Evolutionary conservation across 1,140 invertebrate species (phyloP).

Genomic region (Drosophila quadrilineata): DNA sequence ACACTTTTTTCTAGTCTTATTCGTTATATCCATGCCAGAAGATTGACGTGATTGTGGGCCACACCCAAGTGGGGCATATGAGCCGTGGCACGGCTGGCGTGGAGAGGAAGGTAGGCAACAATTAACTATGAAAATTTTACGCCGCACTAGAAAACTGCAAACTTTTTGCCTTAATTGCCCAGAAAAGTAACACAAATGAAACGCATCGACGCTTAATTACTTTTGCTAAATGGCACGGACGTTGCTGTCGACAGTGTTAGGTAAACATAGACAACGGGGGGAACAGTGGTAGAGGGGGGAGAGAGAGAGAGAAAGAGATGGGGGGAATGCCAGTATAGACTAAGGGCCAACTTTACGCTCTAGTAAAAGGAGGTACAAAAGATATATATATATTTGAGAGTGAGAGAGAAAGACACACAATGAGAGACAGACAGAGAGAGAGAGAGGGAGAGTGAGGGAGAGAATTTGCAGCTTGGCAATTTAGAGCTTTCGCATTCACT

Average conservation of each 20-base stretch:
- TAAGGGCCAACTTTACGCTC: slow-evolving; percentile 23
- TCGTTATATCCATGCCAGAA: too few species aligned
- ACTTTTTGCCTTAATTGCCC: slow-evolving; percentile 65
- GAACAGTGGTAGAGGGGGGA: background rate
- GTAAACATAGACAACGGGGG: slow-evolving; percentile 4
- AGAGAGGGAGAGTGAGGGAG: too few species aligned
- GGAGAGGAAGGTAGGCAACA: too few species aligned
- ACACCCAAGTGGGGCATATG: slow-evolving; percentile 3
- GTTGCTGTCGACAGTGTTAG: slow-evolving; percentile 9
- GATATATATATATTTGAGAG: too few species aligned
- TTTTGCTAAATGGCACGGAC: slow-evolving; percentile 67
- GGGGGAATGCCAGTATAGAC: too few species aligned
- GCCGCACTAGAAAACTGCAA: slow-evolving; percentile 48
- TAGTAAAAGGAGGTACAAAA: slow-evolving; percentile 21
- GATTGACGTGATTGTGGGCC: slow-evolving; percentile 12
- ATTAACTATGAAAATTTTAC: slow-evolving; percentile 72
- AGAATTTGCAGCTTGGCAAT: slow-evolving; percentile 39
- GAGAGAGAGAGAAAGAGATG: too few species aligned
- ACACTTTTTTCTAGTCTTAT: slow-evolving; percentile 18
- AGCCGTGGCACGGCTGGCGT: slow-evolving; percentile 1
- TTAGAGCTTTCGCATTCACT: slow-evolving; percentile 49
- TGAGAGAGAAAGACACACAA: too few species aligned
- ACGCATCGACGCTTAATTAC: slow-evolving; percentile 76
- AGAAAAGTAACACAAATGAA: slow-evolving; percentile 77
- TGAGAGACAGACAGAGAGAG: too few species aligned